Conservation (phyloP, 2,797 vertebrate genomes). For the Squalus acanthias region DNA sequence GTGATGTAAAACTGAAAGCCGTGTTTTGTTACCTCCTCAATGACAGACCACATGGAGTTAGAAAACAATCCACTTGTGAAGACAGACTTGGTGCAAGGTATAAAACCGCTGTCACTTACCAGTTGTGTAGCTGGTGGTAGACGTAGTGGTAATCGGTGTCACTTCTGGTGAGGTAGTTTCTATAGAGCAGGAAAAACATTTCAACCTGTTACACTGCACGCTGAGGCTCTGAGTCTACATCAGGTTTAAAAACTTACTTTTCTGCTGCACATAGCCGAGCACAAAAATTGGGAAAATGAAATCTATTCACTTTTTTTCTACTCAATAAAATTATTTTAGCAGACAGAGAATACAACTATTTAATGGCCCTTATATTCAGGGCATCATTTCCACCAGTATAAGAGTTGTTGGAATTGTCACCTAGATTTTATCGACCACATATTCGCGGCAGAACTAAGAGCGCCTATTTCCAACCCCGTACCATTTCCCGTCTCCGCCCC, state of each 20-base stretch:
- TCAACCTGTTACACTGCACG: not conserved
- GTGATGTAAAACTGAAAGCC: not conserved
- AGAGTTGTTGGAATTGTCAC: not conserved
- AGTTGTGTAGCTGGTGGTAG: not conserved
- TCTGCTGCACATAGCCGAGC: not conserved
- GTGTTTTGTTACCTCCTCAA: not conserved
- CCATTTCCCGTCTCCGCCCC: too few species aligned
- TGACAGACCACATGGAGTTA: not conserved
- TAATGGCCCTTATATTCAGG: too few species aligned
- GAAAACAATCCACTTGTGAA: not conserved
- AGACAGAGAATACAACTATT: too few species aligned
- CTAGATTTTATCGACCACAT: not conserved
- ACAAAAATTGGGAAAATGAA: not conserved
- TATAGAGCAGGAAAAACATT: not conserved
- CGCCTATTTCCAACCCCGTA: too few species aligned
- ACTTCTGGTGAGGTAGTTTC: not conserved
- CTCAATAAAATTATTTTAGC: too few species aligned
- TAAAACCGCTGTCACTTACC: not conserved
- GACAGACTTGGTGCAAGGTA: not conserved
- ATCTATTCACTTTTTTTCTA: too few species aligned
- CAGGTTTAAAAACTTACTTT: not conserved
- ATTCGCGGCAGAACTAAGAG: too few species aligned
- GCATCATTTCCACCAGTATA: too few species aligned
- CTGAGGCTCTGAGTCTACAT: not conserved
- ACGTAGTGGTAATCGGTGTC: not conserved